Evolutionary conservation across 2,113 vertebrate species (phyloP).

Genomic region (Pardalotus punctatus): DNA sequence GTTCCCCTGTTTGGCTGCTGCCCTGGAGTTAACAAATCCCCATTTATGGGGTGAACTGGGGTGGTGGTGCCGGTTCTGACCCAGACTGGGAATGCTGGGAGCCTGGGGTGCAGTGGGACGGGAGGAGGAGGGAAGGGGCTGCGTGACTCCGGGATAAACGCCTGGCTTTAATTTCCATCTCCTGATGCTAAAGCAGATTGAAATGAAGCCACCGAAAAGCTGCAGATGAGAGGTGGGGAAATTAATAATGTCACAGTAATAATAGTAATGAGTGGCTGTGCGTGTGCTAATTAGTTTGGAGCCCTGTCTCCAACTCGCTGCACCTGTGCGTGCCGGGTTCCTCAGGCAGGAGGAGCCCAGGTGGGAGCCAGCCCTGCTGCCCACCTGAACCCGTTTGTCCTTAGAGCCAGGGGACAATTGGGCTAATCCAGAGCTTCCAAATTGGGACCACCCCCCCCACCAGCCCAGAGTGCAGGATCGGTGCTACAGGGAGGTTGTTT

Average conservation of each 20-base stretch:
- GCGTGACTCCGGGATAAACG: neutral
- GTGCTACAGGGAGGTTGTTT: rapidly evolving
- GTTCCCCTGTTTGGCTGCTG: neutral
- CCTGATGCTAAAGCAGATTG: neutral
- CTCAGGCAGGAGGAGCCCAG: neutral
- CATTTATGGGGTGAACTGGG: neutral
- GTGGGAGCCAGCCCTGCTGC: neutral
- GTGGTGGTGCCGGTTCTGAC: rapidly evolving
- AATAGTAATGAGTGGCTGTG: conserved; percentile 44
- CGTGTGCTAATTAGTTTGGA: conserved; percentile 27
- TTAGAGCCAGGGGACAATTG: neutral
- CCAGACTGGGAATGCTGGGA: neutral
- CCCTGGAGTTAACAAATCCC: neutral
- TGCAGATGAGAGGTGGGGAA: conserved; percentile 51
- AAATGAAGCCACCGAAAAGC: neutral
- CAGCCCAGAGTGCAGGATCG: rapidly evolving
- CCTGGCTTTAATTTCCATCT: neutral
- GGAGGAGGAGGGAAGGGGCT: neutral
- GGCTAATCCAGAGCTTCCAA: neutral
- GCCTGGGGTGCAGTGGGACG: rapidly evolving
- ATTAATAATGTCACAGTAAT: conserved; percentile 53
- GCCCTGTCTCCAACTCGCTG: neutral
- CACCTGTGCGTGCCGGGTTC: neutral
- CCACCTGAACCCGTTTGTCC: neutral
- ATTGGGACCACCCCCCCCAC: too few species aligned